These are phyloP conservation scores for Gadus macrocephalus DNA, from an alignment of 2,113 vertebrate species.

Conservation along the genomic window DNA sequence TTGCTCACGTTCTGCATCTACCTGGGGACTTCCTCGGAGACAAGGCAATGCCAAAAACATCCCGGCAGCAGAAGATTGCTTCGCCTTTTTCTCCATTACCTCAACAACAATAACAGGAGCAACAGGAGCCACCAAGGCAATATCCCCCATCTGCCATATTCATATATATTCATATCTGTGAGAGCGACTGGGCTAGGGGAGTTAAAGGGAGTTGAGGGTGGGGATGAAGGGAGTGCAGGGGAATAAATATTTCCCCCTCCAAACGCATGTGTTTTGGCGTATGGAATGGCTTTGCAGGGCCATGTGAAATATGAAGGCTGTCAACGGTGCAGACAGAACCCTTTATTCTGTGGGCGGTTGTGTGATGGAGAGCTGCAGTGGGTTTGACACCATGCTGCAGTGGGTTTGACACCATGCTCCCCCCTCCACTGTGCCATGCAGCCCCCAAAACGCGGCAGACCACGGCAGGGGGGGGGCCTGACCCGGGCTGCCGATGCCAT, in stretches of 20 bases:
- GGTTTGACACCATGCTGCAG: slow-evolving; percentile 62
- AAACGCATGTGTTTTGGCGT: slow-evolving; percentile 37
- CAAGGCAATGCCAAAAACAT: too few relatives aligned
- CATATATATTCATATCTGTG: slow-evolving; percentile 35
- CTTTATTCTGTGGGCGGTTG: slow-evolving; percentile 55
- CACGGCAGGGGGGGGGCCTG: not conserved
- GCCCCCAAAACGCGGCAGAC: slow-evolving; percentile 43
- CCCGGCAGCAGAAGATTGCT: slow-evolving; percentile 4
- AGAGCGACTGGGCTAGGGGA: not conserved
- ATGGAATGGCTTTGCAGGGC: slow-evolving; percentile 47
- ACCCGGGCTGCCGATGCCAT: not conserved
- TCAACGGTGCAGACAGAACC: slow-evolving; percentile 56
- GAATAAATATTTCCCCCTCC: slow-evolving; percentile 27
- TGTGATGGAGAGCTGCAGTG: slow-evolving; percentile 57
- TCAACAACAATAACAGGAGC: slow-evolving; percentile 28
- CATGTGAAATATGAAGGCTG: slow-evolving; percentile 62
- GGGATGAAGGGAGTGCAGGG: not conserved
- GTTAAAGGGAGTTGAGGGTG: not conserved
- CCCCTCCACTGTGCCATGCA: slow-evolving; percentile 47
- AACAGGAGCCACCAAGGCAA: slow-evolving; percentile 17
- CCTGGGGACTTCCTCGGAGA: not conserved
- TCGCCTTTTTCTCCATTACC: slow-evolving; percentile 22
- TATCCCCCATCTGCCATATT: slow-evolving; percentile 31
- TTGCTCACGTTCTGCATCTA: not conserved
- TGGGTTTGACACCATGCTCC: slow-evolving; percentile 56